Base-by-base conservation (phyloP, 2,113 vertebrate genomes). In the Ciconia stormi region DNA sequence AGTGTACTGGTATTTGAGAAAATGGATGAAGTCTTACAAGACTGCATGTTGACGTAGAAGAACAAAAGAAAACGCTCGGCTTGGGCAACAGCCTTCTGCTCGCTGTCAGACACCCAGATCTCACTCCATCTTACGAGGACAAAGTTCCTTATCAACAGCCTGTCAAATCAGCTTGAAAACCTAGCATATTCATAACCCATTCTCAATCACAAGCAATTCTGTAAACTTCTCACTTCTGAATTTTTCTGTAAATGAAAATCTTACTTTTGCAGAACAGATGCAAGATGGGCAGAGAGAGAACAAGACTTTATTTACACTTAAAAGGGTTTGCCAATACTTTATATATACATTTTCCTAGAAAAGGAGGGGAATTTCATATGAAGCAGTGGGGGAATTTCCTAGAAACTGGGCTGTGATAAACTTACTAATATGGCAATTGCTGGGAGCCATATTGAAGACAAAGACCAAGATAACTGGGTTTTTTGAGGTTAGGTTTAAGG, bases 351-450 rank as follows among this genome's bases (percentile, higher is more conserved):
- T 80, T 70, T 58, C 81, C 61, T 74, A 47, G 47, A 67, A 87
- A 73, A 87, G 5, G n/a, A 65, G 29, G 5, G 26, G 27, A 29
- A 83, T 72, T 63, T 86, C 62, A 52, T 10, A 47, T 16, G 58
- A 94, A 89, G 56, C 29, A 67, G 8, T 7, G 10, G 9, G 76
- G 19, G 5, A 62, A 56, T 10, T 65, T 81, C 59, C 63, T 34
- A 61, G 63, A 83, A 95, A 78, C 29, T 32, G 38, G 32, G 38
- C 44, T 19, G 36, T 61, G 15, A 94, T 50, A 80, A 73, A 72
- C 19, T 82, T 16, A 32, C 3, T 26, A 74, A 40, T 7, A 32
- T 0, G 1, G 30, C 4, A 71, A 8, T 30, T 36, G 25, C 42
- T 73, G 27, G 25, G 46, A 89, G 34, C 4, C 2, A 0, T 38